Percentiles rank a stretch among this genome's conserved stretches.
phyloP scores from a whole-genome alignment of 2,888 invertebrate genomes.

The Chorisops tibialis region DNA sequence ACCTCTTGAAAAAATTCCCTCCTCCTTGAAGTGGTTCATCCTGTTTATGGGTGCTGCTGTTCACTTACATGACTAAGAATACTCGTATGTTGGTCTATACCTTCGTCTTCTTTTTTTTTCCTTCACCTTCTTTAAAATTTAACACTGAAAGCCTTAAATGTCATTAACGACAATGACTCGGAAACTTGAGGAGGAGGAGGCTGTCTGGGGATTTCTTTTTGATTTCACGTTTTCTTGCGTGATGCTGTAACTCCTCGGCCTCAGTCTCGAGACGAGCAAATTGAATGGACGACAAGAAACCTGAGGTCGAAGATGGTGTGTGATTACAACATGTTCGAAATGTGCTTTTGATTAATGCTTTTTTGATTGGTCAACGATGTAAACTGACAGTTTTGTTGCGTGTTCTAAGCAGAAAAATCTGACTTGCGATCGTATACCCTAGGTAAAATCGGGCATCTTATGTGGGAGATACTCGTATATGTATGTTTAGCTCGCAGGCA shows the following conservation, averaged over 20 bases:
- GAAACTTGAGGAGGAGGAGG: slow-evolving; percentile 14
- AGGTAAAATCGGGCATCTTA: not conserved
- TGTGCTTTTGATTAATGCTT: slow-evolving; percentile 18
- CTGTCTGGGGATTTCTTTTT: slow-evolving; percentile 17
- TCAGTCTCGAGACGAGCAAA: slow-evolving; percentile 12
- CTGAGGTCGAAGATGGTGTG: slow-evolving; percentile 11
- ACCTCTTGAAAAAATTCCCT: no score
- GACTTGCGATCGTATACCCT: not conserved
- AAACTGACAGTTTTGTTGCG: not conserved
- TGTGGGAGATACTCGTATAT: slow-evolving; percentile 1
- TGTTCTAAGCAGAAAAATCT: not conserved
- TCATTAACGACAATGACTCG: slow-evolving; percentile 21
- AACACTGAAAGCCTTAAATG: slow-evolving; percentile 14
- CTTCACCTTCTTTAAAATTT: not conserved
- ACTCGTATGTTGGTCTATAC: no score
- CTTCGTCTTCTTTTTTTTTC: not conserved
- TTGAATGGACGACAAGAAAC: slow-evolving; percentile 16
- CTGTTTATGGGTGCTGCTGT: no score
- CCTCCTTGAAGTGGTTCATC: no score
- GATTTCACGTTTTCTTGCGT: slow-evolving; percentile 12
- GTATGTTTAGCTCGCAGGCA: not conserved
- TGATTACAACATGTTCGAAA: slow-evolving; percentile 1
- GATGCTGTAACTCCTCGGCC: not conserved
- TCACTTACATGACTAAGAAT: no score
- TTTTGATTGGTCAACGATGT: slow-evolving; percentile 16